phyloP scores from a whole-genome alignment of 2,797 vertebrate species.

The Sebastes minor region DNA sequence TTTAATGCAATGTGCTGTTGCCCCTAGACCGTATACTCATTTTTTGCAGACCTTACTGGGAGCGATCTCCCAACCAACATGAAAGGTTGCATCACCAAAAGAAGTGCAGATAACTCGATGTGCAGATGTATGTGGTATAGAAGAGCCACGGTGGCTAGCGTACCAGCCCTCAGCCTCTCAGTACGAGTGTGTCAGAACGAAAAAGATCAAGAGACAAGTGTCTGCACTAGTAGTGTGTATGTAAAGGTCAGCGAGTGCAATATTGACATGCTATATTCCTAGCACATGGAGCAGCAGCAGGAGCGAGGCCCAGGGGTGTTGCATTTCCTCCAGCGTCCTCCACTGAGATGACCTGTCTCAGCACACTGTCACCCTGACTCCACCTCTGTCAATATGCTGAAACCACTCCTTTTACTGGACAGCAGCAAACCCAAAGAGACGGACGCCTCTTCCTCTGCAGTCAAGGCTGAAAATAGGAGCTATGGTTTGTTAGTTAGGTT shows the following conservation, averaged over 20 bases:
- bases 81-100: conserved; percentile 8
- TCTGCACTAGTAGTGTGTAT: conserved; percentile 17
- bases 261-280: conserved; percentile 64
- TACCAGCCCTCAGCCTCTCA: not conserved
- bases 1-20: not conserved
- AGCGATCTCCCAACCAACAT: not conserved
- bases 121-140: not conserved
- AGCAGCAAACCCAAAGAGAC: conserved; percentile 29
- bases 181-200: not conserved
- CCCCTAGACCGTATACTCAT: not conserved
- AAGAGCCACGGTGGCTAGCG: not conserved
- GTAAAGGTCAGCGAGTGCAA: conserved; percentile 67
- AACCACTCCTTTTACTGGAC: conserved; percentile 56
- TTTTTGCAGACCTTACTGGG: not conserved
- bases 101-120: not conserved
- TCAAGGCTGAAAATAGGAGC: conserved; percentile 32
- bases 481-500: conserved; percentile 11
- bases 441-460: conserved; percentile 40
- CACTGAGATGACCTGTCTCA: conserved; percentile 66
- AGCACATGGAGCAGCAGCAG: conserved; percentile 51
- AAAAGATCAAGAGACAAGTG: conserved; percentile 26
- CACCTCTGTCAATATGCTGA: conserved; percentile 74
- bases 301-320: conserved; percentile 60
- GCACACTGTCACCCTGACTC: conserved; percentile 71
- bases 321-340: conserved; percentile 67